These are phyloP conservation scores for Sphaeramia orbicularis DNA, from an alignment of 2,797 vertebrate species.

Conservation along the genomic window DNA sequence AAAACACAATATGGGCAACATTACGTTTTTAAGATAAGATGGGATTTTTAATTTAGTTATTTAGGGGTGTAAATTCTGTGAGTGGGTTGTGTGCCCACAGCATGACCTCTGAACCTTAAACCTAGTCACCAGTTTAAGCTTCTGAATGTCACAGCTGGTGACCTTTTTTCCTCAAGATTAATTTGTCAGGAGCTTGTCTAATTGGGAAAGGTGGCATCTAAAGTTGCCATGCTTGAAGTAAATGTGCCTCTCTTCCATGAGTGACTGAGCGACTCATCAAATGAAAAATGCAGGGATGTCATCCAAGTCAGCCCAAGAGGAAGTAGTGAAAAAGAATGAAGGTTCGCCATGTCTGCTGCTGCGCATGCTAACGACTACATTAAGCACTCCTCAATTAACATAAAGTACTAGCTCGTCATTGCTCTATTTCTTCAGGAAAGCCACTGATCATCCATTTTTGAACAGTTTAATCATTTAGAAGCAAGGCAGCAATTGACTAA, in stretches of 20 bases:
- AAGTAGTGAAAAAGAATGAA: conserved; percentile 80
- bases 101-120: conserved; percentile 28
- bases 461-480: conserved; percentile 76
- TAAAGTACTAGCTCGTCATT: conserved; percentile 70
- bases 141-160: conserved; percentile 12
- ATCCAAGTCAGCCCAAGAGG: conserved; percentile 69
- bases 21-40: no score
- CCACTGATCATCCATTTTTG: conserved; percentile 69
- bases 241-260: conserved; percentile 64
- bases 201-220: conserved; percentile 53
- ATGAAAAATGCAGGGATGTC: conserved; percentile 76
- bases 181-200: conserved; percentile 61
- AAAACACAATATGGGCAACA: no score
- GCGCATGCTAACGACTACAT: conserved; percentile 80
- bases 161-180: conserved; percentile 11
- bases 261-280: conserved; percentile 68
- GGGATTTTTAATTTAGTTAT: no score
- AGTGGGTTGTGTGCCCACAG: not conserved
- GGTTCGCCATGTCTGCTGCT: conserved; percentile 57
- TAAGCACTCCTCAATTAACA: conserved; percentile 78
- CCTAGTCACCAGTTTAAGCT: conserved; percentile 23
- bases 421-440: conserved; percentile 72
- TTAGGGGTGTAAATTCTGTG: not conserved
- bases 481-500: conserved; percentile 67
- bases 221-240: conserved; percentile 61